These are phyloP conservation scores for Cynoglossus semilaevis DNA, from an alignment of 2,113 vertebrate species.

Conservation along the genomic window DNA sequence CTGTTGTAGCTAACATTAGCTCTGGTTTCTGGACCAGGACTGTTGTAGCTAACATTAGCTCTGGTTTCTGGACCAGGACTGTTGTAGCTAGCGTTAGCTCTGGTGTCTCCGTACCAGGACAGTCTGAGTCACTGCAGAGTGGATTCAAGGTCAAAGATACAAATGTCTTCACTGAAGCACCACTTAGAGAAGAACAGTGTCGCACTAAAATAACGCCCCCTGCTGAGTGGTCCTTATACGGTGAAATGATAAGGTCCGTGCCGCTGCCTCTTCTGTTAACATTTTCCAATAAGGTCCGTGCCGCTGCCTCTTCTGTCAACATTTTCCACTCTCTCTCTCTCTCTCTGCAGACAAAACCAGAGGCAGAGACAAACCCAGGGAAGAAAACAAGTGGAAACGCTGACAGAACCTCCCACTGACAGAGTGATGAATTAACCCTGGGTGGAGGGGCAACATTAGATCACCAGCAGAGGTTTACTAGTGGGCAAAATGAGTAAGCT, in stretches of 20 bases:
- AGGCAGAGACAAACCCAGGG: constrained; percentile 6
- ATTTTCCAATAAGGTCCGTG: constrained; percentile 34
- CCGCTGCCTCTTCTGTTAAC: constrained; percentile 9
- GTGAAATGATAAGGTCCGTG: constrained; percentile 39
- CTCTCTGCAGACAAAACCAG: constrained; percentile 43
- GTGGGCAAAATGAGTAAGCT: constrained; percentile 11
- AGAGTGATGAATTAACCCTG: constrained; percentile 20
- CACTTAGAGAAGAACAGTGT: constrained; percentile 22
- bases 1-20: too few relatives aligned
- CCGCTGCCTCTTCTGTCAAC: constrained; percentile 9
- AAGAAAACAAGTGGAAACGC: constrained; percentile 28
- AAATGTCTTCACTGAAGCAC: constrained; percentile 6
- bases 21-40: too few relatives aligned
- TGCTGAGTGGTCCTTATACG: constrained; percentile 16
- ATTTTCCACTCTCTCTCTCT: constrained; percentile 46
- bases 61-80: too few relatives aligned
- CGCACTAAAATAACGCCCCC: constrained; percentile 19
- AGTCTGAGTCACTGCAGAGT: too few relatives aligned
- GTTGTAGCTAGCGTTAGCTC: too few relatives aligned
- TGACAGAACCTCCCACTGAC: constrained; percentile 20
- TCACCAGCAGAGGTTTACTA: neutral
- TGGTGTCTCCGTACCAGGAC: too few relatives aligned
- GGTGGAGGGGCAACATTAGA: constrained; percentile 33
- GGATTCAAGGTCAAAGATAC: too few relatives aligned
- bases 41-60: too few relatives aligned